phyloP scores from a whole-genome alignment of 2,797 vertebrate genomes.

The Urosaurus nigricauda region DNA sequence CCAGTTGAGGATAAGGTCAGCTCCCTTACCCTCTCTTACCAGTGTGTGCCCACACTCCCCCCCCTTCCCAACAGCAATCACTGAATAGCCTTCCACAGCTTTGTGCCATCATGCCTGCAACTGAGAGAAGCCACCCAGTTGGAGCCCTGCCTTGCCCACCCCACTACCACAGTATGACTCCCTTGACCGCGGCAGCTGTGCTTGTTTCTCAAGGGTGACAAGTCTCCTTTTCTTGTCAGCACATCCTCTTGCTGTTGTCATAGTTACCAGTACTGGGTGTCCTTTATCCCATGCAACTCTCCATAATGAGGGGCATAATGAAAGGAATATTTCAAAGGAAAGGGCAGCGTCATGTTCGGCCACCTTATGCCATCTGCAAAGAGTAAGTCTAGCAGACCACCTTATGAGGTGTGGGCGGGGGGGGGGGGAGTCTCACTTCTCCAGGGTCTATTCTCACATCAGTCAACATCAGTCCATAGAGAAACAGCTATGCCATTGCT shows the following conservation, averaged over 20 bases:
- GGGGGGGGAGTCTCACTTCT: neutral
- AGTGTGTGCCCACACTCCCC: neutral
- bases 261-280: slow-evolving; percentile 36
- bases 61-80: neutral
- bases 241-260: slow-evolving; percentile 33
- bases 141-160: neutral
- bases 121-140: neutral
- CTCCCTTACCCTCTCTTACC: neutral
- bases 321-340: slow-evolving; percentile 42
- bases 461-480: neutral
- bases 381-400: neutral
- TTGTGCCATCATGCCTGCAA: neutral
- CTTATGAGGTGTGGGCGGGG: neutral
- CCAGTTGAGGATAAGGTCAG: neutral
- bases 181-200: slow-evolving; percentile 24
- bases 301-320: slow-evolving; percentile 31
- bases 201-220: slow-evolving; percentile 32
- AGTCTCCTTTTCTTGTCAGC: slow-evolving; percentile 39
- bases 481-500: neutral
- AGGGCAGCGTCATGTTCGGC: slow-evolving; percentile 21
- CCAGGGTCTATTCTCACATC: neutral
- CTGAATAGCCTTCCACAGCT: neutral
- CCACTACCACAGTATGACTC: neutral
- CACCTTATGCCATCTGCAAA: neutral
- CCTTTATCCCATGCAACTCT: slow-evolving; percentile 39